Evolutionary conservation across 2,113 vertebrate genomes (phyloP).

Genomic region (Caloenas nicobarica): DNA sequence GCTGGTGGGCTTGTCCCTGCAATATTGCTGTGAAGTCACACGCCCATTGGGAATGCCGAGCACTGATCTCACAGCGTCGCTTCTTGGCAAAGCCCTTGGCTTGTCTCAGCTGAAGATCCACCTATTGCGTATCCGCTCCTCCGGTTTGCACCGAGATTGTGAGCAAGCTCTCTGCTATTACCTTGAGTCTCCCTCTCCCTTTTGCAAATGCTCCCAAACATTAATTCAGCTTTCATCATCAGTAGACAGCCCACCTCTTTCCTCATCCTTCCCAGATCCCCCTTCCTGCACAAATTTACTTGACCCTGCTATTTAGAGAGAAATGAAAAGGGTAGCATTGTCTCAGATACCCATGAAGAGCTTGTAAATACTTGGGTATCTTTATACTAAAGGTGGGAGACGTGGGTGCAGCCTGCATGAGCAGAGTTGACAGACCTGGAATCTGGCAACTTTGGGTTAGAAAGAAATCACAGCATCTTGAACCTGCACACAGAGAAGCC

Average conservation of each 20-base stretch:
- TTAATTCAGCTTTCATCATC: not conserved
- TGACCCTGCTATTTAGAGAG: not conserved
- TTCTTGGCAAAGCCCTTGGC: not conserved
- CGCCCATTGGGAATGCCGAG: not conserved
- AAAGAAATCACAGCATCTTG: not conserved
- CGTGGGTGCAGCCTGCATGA: not conserved
- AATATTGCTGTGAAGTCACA: not conserved
- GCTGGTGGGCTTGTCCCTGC: constrained; percentile 23
- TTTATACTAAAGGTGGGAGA: not conserved
- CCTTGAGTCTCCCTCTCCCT: not conserved
- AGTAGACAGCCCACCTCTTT: not conserved
- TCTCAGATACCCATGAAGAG: no score
- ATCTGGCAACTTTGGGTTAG: not conserved
- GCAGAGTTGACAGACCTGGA: not conserved
- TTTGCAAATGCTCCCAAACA: not conserved
- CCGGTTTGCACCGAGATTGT: rapidly evolving
- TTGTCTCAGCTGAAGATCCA: not conserved
- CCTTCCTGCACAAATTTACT: not conserved
- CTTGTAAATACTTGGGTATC: no score
- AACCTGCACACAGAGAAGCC: not conserved
- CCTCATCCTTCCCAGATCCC: not conserved
- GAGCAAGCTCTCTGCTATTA: not conserved
- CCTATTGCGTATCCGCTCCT: not conserved
- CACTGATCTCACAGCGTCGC: not conserved
- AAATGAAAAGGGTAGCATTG: not conserved